Evolutionary conservation across 2,113 vertebrate species (phyloP), one percentile per base, ranked within the genome.

Genomic region (Turdus rufiventris): DNA sequence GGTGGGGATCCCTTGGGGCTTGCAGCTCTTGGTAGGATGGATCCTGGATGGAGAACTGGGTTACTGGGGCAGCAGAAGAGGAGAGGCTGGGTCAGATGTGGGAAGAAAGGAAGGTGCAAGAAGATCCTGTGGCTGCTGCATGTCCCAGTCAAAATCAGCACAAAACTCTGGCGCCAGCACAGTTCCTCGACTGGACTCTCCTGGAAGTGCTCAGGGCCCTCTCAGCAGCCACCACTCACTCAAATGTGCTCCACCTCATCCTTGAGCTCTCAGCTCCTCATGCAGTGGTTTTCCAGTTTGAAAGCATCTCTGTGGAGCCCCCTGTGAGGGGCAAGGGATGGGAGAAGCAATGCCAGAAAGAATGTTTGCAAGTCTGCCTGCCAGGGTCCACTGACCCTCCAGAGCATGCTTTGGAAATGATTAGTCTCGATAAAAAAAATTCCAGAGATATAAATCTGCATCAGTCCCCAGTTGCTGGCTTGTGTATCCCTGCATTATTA

Each of bases 41-140:
- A 6, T 33, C 28, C 43, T 14, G 15, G 17, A 5, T 61, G 42
- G 68, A 65, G 45, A 63, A 7, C 31, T 57, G 42, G 10, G 45
- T 17, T 60, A 18, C 18, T 19, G 54, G n/a, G 47, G 62, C 62
- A 71, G 51, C 45, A 66, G 38, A 65, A 48, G 79, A 18, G 42
- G 16, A 48, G n/a, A 75, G 57, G n/a, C 61, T 89, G 61, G 16
- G 9, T 82, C 19, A 61, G 19, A 10, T n/a, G 10, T 26, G 42
- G 29, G 43, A 40, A n/a, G 48, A 33, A 63, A 28, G 58, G 20
- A 14, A 51, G 45, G 11, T 51, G 61, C 6, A 12, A 43, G 25
- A 53, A 60, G 62, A 33, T 61, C 9, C 57, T 0, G 0, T 12
- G 16, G 31, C 51, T 54, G 34, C 58, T 72, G 54, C 6, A 8